phyloP scores from a whole-genome alignment of 2,888 invertebrate genomes.

The Bombylius discolor region DNA sequence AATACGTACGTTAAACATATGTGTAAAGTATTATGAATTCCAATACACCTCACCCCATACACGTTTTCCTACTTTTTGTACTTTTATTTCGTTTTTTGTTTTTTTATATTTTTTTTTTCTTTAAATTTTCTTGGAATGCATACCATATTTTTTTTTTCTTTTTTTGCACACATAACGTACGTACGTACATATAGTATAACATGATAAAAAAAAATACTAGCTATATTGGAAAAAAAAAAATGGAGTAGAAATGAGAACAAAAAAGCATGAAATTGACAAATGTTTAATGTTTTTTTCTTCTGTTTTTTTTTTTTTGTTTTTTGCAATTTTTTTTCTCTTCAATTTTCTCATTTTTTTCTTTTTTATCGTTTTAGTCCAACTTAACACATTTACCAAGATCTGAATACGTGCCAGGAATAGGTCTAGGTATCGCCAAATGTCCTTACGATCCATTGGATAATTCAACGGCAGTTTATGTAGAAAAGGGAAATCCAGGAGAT shows the following conservation, averaged over 20 bases:
- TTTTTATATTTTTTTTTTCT: too few relatives aligned
- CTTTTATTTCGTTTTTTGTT: too few relatives aligned
- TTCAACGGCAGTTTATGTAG: constrained; percentile 95
- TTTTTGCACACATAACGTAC: too few relatives aligned
- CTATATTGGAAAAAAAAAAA: neutral
- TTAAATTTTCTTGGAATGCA: too few relatives aligned
- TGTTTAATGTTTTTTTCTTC: constrained; percentile 14
- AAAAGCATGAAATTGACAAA: constrained; percentile 8
- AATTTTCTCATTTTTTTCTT: too few relatives aligned
- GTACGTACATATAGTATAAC: neutral
- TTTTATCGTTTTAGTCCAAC: constrained; percentile 57
- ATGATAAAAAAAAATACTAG: neutral
- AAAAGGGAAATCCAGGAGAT: constrained; percentile 86
- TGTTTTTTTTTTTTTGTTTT: constrained; percentile 18
- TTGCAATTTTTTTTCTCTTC: constrained; percentile 1
- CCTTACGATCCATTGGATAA: constrained; percentile 98
- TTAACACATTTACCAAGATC: constrained; percentile 77
- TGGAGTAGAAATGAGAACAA: neutral
- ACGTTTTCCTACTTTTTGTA: too few relatives aligned
- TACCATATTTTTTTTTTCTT: too few relatives aligned
- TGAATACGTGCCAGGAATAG: constrained; percentile 84
- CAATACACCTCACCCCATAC: too few relatives aligned
- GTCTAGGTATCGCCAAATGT: constrained; percentile 91
- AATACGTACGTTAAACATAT: too few relatives aligned
- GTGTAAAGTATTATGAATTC: too few relatives aligned